Evolutionary conservation across 2,113 vertebrate species (phyloP), one percentile per base, ranked within the genome.

Genomic region (Tachycineta bicolor): DNA sequence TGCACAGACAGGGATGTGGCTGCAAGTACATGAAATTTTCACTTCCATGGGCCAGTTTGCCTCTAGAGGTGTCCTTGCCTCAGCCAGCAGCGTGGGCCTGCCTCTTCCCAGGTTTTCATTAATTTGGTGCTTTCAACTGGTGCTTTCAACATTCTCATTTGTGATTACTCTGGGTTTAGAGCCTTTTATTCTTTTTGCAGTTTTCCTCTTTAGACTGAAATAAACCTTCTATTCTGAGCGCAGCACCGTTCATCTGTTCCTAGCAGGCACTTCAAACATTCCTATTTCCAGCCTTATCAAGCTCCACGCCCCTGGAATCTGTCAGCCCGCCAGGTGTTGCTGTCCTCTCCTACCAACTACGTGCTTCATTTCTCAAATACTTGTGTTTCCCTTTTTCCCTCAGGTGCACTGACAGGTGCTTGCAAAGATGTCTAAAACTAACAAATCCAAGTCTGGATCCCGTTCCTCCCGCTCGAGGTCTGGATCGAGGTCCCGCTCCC

Each of bases 401-500:
- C 94, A 98, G 96, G 96, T 94, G 34, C 94, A 75, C 86, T 97
- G 96, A 92, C 97, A 93, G 95, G 95, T 93, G 75, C 83, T 92
- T 96, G 95, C 96, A 96, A 93, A 97, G 97, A 99, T 99, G 99
- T 99, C 99, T 75, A 99, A 99, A 97, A 98, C 98, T 18, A 98
- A 98, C 56, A 99, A 98, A 83, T 99, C 99, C 10, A 99, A 99
- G 88, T 99, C 99, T 70, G 98, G 98, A 14, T 99, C 99, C 76
- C 98, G 97, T 24, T 98, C 98, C 10, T 99, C 99, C 5, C 98
- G 98, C 11, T 98, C 99, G 84, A 98, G 98, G 94, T 99, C 99
- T 1, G 98, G 98, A 4, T 99, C 99, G 7, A 97, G 98, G 15
- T 99, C 99, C 2, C 99, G 99, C 22, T 99, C 99, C 50, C 98